A percentile compares a stretch with the other conserved stretches of the same genome.
phyloP scores from a whole-genome alignment of 2,113 vertebrate genomes.

The Gobio gobio region DNA sequence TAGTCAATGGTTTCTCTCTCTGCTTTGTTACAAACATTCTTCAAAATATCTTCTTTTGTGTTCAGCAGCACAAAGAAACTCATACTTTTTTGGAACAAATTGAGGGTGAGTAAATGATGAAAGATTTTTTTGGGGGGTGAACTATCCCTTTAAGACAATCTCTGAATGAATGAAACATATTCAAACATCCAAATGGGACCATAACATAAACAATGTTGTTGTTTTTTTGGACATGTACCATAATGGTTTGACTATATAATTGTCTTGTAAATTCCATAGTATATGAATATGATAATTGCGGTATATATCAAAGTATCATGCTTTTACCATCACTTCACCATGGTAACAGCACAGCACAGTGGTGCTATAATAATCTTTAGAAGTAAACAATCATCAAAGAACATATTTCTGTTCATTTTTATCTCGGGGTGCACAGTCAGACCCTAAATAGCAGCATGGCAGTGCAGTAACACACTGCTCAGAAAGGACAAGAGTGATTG shows the following conservation, averaged over 20 bases:
- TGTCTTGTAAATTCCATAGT: not conserved
- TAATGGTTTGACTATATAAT: not conserved
- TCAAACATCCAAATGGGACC: not conserved
- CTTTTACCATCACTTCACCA: not conserved
- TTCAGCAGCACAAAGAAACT: too few relatives aligned
- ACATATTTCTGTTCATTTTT: not conserved
- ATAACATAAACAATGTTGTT: too few relatives aligned
- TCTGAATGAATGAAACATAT: not conserved
- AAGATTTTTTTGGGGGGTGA: too few relatives aligned
- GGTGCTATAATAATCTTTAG: not conserved
- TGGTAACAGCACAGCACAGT: not conserved
- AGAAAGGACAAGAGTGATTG: not conserved
- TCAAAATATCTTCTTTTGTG: too few relatives aligned
- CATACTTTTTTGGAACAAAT: too few relatives aligned
- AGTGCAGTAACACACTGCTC: not conserved
- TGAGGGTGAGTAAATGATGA: too few relatives aligned
- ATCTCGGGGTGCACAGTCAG: not conserved
- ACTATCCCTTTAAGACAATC: too few relatives aligned
- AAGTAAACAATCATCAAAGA: conserved; percentile 10
- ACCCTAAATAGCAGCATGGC: conserved; percentile 5
- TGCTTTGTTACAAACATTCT: too few relatives aligned
- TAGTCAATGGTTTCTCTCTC: too few relatives aligned
- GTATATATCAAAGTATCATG: not conserved
- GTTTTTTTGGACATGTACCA: not conserved
- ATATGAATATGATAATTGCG: not conserved